These are phyloP conservation scores for Parus major DNA, from an alignment of 2,113 vertebrate species.

Conservation along the genomic window DNA sequence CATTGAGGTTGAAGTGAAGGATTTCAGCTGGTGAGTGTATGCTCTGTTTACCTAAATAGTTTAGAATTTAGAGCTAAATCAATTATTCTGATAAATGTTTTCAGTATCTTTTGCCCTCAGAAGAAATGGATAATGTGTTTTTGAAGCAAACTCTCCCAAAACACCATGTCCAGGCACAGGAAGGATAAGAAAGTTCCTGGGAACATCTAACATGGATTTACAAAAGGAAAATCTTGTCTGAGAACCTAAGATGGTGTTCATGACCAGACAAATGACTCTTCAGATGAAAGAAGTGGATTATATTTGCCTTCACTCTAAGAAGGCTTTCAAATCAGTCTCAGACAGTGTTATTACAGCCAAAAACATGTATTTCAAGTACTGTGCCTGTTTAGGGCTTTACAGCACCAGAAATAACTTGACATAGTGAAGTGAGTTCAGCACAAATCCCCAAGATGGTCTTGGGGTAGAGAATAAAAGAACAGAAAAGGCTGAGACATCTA, in stretches of 20 bases:
- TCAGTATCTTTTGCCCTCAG: not conserved
- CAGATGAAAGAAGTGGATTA: not conserved
- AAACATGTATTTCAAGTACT: not conserved
- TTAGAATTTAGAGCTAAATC: not conserved
- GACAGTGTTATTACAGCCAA: not conserved
- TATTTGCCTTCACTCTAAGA: not conserved
- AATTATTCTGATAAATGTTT: fast-evolving
- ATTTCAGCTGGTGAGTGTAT: not conserved
- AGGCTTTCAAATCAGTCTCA: not conserved
- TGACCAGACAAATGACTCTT: not conserved
- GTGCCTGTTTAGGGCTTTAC: not conserved
- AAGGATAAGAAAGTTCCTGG: not conserved
- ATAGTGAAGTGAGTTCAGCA: not conserved
- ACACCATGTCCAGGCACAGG: fast-evolving
- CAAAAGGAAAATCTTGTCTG: not conserved
- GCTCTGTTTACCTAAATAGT: not conserved
- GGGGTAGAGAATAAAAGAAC: not conserved
- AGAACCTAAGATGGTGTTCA: not conserved
- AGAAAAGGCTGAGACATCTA: not conserved
- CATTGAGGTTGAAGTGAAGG: not conserved
- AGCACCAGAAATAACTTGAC: not conserved
- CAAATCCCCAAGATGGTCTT: not conserved
- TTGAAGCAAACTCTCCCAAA: not conserved
- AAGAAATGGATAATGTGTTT: fast-evolving
- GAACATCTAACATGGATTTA: not conserved